Base-by-base conservation (phyloP, 1,140 invertebrate genomes). In the Habropoda laboriosa region DNA sequence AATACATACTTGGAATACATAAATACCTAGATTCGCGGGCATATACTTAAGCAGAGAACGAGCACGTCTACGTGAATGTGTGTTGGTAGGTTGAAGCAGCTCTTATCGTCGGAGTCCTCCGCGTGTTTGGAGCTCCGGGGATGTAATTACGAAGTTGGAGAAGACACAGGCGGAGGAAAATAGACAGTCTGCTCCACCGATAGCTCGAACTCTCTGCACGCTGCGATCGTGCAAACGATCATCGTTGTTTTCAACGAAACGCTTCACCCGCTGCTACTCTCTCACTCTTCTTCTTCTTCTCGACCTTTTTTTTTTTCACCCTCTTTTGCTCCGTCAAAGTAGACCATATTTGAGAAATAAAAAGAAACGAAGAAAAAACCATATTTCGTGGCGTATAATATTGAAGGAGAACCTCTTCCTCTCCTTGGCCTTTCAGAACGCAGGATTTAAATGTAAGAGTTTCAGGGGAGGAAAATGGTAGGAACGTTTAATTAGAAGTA, bases 71-170 rank as follows among this genome's bases (percentile, higher is more conserved):
- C 24, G 27, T 18, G 3, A 1, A 18, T 49, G 10, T 10, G 55
- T 49, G 32, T n/a, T n/a, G n/a, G n/a, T 10, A 42, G 53, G 40
- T 72, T 58, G 51, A 51, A 58, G 35, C n/a, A 42, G 42, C 58
- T 81, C 79, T 86, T 82, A 86, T 86, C 82, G 58, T 78, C 32
- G 38, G 73, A 58, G 55, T 79, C 60, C 53, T 80, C 42, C 55
- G 42, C 35, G 66, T 58, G 60, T 60, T 74, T 71, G 40, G 63
- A 67, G 53, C 79, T 75, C 40, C 21, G 47, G 35, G 75, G 76
- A 73, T 80, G 82, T 82, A 86, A 86, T 86, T 86, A 86, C 76
- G 57, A 63, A 60, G 70, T 68, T 63, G 73, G 27, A 80, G 71
- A n/a, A 68, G 47, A 68, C 53, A 58, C 55, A 51, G 1, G 57